Base-by-base conservation (phyloP, 1,140 invertebrate genomes). In the Bradynema listronoti region DNA sequence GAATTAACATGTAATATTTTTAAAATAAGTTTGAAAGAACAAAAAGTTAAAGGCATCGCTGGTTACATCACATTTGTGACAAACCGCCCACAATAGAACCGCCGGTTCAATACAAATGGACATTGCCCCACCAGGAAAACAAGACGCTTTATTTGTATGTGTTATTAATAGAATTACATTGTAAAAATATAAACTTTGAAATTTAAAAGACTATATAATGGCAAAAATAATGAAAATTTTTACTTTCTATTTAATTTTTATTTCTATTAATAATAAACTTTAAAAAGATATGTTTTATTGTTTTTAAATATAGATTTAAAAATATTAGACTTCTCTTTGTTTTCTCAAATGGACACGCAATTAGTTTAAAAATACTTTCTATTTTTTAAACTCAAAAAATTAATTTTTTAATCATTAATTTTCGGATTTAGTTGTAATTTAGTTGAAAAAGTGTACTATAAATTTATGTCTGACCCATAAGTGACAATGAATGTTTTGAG, bases 41-140 rank as follows among this genome's bases (percentile, higher is more conserved):
- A 49, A 49, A 54, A 14, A 14, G 27, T 66, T 64, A 5, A 32
- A 70, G 90, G 89, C 89, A 80, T 71, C 85, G 61, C 4, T 75
- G 74, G 74, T 49, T 77, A 24, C 74, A 77, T 47, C 74, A 77
- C 53, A 77, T 75, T 42, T 64, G 55, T 32, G 71, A 77, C 52
- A 57, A 73, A 9, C 42, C 76, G 7, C 74, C 74, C n/a, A 59
- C 69, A 0, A 52, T 49, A 14, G 57, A 75, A 27, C 65, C 57
- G 6, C 72, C 65, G 11, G 32, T 43, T 32, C 56, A 66, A 22
- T 62, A 57, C 34, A 65, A 65, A 33, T 77, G 68, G 68, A 63
- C 69, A 16, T 34, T 77, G 22, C 56, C 71, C 4, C 74, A 77
- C 46, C 24, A 47, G 29, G 75, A 76, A 61, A 77, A 75, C 51